phyloP scores from a whole-genome alignment of 2,888 invertebrate genomes.

The Diarsia rubi region DNA sequence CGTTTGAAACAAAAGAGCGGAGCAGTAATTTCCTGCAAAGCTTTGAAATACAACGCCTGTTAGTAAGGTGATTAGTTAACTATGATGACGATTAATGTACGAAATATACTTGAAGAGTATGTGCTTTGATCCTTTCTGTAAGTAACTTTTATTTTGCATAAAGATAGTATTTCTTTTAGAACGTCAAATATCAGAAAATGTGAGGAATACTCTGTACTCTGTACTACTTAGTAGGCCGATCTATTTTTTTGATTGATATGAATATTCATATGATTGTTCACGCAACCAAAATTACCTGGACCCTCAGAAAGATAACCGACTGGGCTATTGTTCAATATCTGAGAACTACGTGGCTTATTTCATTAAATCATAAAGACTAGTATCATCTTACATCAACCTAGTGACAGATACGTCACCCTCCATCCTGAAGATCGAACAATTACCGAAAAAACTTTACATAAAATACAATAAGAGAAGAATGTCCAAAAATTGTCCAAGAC shows the following conservation, averaged over 20 bases:
- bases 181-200: not conserved
- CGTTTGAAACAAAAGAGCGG: conserved; percentile 61
- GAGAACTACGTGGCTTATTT: not conserved
- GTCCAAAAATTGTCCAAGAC: conserved; percentile 48
- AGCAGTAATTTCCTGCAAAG: conserved; percentile 60
- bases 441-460: conserved; percentile 6
- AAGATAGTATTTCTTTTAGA: too few relatives aligned
- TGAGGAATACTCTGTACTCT: not conserved
- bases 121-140: not conserved
- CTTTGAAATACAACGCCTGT: conserved; percentile 50
- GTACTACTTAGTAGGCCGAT: too few relatives aligned
- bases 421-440: conserved; percentile 19
- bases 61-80: conserved; percentile 58
- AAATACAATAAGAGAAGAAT: conserved; percentile 28
- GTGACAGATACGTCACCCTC: not conserved
- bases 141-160: not conserved
- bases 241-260: too few relatives aligned
- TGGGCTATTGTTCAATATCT: not conserved
- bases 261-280: too few relatives aligned
- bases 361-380: not conserved
- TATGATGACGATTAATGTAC: conserved; percentile 53
- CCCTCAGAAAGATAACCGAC: too few relatives aligned
- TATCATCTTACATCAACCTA: not conserved
- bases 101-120: conserved; percentile 2
- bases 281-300: too few relatives aligned